phyloP scores from a whole-genome alignment of 1,140 invertebrate species.

The Penaeus indicus region DNA sequence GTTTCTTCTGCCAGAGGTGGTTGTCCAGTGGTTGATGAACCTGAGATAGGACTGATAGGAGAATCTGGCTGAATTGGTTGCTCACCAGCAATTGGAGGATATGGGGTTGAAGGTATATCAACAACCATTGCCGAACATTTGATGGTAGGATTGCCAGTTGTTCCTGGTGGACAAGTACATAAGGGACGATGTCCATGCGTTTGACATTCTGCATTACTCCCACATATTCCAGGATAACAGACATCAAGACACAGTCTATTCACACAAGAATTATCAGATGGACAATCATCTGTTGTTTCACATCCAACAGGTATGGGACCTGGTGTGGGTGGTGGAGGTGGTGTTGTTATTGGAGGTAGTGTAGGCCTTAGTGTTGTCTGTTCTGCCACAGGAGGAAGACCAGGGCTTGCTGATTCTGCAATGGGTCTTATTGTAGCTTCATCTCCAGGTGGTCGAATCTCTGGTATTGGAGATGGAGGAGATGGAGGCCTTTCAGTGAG shows the following conservation, averaged over 20 bases:
- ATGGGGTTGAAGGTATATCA: neutral
- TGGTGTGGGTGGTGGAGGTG: conserved; percentile 52
- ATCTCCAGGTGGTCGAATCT: neutral
- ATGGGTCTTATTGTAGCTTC: neutral
- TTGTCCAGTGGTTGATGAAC: conserved; percentile 6
- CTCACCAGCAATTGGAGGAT: conserved; percentile 69
- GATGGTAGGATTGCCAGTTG: conserved; percentile 75
- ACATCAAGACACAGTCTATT: conserved; percentile 64
- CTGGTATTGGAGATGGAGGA: conserved; percentile 12
- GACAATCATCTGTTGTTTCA: conserved; percentile 77
- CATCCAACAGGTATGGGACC: conserved; percentile 76
- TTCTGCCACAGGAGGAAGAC: conserved; percentile 29
- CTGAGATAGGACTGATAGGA: conserved; percentile 20
- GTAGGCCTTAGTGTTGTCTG: conserved; percentile 25
- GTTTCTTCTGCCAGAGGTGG: conserved; percentile 33
- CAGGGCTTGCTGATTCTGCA: neutral
- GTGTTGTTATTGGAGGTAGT: conserved; percentile 11
- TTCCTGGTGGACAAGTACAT: conserved; percentile 68
- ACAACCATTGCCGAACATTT: conserved; percentile 73
- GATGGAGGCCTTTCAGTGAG: conserved; percentile 12
- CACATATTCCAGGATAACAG: conserved; percentile 71
- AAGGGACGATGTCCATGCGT: conserved; percentile 66
- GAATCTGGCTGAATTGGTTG: neutral
- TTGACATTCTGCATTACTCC: conserved; percentile 68
- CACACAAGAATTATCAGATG: conserved; percentile 63